A percentile compares a stretch with the other conserved stretches of the same genome.
phyloP scores from a whole-genome alignment of 2,888 invertebrate species.

The Drosophila emarginata region DNA sequence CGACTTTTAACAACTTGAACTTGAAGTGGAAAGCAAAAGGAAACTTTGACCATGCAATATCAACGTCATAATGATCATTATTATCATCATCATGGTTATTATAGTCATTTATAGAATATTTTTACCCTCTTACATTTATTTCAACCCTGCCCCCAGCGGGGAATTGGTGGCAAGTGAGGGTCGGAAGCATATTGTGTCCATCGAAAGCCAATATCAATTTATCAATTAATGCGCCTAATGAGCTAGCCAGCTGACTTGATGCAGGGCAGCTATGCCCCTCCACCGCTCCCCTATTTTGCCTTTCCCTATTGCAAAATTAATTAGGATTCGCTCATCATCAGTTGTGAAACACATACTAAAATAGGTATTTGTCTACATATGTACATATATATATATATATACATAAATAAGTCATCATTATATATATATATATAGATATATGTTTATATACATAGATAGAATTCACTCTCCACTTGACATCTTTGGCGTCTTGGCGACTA shows the following conservation, averaged over 20 bases:
- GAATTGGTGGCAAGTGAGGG: neutral
- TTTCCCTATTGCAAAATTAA: conserved; percentile 60
- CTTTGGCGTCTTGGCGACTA: conserved; percentile 30
- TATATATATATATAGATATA: conserved; percentile 15
- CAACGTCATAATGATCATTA: neutral
- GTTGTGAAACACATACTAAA: conserved; percentile 29
- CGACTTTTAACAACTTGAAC: conserved; percentile 62
- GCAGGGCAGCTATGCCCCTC: conserved; percentile 38
- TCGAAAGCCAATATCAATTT: conserved; percentile 68
- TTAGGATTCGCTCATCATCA: conserved; percentile 69
- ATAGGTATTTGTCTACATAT: conserved; percentile 3
- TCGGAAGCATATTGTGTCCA: conserved; percentile 16
- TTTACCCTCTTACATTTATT: neutral
- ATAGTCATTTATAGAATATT: neutral
- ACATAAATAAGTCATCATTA: conserved; percentile 4
- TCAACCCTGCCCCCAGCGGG: neutral
- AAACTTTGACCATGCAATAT: conserved; percentile 19
- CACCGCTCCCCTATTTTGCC: conserved; percentile 11
- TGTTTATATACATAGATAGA: neutral
- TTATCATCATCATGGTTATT: neutral
- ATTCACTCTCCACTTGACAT: conserved; percentile 10
- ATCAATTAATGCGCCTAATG: conserved; percentile 73
- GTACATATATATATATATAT: conserved; percentile 29
- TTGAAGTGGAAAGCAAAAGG: conserved; percentile 48
- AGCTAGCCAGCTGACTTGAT: conserved; percentile 69